A percentile compares a stretch with the other conserved stretches of the same genome.
These are phyloP conservation scores for Fragum fragum DNA, from an alignment of 2,888 invertebrate species.

Conservation along the genomic window DNA sequence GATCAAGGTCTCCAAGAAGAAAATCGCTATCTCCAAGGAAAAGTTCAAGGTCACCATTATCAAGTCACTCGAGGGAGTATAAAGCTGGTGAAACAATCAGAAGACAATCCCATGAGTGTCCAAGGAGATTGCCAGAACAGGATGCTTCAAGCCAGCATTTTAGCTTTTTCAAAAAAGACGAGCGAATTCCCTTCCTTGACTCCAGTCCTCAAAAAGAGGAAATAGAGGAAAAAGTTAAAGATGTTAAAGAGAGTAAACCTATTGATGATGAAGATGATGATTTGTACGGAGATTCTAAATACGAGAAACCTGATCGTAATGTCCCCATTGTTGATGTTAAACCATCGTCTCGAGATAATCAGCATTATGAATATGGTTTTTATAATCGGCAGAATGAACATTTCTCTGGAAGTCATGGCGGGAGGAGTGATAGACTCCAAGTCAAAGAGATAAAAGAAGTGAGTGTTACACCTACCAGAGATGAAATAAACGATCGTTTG, in stretches of 20 bases:
- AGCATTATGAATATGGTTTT: not conserved
- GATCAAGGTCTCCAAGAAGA: not conserved
- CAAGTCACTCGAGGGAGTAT: not conserved
- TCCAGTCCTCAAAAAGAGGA: constrained; percentile 40
- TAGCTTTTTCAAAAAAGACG: constrained; percentile 24
- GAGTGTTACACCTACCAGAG: constrained; percentile 57
- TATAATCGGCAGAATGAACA: not conserved
- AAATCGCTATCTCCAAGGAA: not conserved
- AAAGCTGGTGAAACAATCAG: not conserved
- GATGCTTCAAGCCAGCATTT: not conserved
- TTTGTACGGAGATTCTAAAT: constrained; percentile 9
- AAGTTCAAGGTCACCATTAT: not conserved
- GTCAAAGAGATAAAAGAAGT: constrained; percentile 6
- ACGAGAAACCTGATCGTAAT: constrained; percentile 14
- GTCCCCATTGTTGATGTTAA: not conserved
- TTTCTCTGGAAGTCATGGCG: not conserved
- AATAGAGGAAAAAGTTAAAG: not conserved
- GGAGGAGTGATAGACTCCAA: not conserved
- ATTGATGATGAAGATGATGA: constrained; percentile 23
- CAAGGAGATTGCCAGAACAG: not conserved
- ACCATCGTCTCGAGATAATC: not conserved
- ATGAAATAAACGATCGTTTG: constrained; percentile 57
- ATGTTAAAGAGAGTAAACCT: not conserved
- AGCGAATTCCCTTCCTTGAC: constrained; percentile 47
- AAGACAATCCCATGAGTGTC: not conserved